phyloP scores from a whole-genome alignment of 1,140 invertebrate species.

The Drosophila carrolli region DNA sequence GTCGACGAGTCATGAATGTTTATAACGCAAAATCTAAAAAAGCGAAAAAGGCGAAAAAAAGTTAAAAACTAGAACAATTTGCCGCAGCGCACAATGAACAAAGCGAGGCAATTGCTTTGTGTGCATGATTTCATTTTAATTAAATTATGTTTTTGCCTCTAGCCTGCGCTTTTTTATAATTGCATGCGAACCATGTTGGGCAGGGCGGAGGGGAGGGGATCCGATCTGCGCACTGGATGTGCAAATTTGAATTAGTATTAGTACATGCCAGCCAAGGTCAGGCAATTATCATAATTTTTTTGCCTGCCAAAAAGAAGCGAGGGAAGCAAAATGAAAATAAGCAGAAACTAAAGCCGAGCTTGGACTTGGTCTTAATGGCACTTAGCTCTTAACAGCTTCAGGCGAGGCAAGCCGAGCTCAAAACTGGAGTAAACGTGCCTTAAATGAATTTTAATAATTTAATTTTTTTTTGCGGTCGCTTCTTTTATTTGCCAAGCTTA shows the following conservation, averaged over 20 bases:
- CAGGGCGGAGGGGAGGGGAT: constrained; percentile 1
- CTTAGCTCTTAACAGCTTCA: constrained; percentile 42
- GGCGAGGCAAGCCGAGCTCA: constrained; percentile 28
- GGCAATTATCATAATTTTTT: constrained; percentile 80
- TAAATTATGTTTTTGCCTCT: constrained; percentile 76
- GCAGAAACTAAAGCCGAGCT: constrained; percentile 33
- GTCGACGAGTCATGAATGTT: constrained; percentile 77
- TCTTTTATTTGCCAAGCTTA: constrained; percentile 29
- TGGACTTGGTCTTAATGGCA: constrained; percentile 51
- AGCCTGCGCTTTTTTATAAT: constrained; percentile 67
- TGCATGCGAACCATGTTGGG: constrained; percentile 60
- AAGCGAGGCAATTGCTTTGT: constrained; percentile 80
- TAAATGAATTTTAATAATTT: constrained; percentile 68
- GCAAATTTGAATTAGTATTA: constrained; percentile 75
- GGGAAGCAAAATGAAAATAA: constrained; percentile 41
- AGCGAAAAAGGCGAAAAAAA: constrained; percentile 44
- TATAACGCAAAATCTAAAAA: constrained; percentile 59
- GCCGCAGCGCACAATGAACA: constrained; percentile 73
- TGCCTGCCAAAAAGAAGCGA: constrained; percentile 46
- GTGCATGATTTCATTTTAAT: constrained; percentile 83
- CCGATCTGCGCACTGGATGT: constrained; percentile 50
- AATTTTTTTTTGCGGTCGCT: constrained; percentile 21
- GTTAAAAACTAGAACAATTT: constrained; percentile 79
- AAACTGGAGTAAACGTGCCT: constrained; percentile 82
- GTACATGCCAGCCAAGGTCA: constrained; percentile 73